Base-by-base conservation (phyloP, 1,140 invertebrate species). In the Drosophila nigrodunni region DNA sequence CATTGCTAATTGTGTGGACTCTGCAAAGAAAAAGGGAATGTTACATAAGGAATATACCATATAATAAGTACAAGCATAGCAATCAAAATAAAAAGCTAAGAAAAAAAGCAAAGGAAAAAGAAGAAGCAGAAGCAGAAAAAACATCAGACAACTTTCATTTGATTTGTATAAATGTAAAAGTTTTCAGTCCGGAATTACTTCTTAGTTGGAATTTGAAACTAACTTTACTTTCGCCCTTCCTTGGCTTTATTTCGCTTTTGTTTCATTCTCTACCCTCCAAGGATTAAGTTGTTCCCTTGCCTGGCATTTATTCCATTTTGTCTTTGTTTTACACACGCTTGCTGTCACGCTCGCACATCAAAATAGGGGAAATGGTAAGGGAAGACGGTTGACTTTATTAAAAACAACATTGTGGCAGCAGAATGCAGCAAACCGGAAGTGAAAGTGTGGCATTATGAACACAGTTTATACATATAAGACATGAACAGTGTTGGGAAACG, bases 131-230 rank as follows among this genome's bases (percentile, higher is more conserved):
- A 30, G 25, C 25, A 30, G 25, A 47, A 30, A 50, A 39, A 62
- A 34, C 61, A 66, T 66, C 61, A 47, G 35, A 47, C 46, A 65
- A 65, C 47, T 64, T 69, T 55, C 65, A 71, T 79, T 68, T 65
- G 74, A 77, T 77, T 79, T 77, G 59, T 67, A 54, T 73, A 68
- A 72, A 73, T 72, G 77, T 62, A 73, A 78, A 87, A 83, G 66
- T 87, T 87, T 80, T 47, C 54, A 49, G 37, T 25, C 34, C 50
- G 49, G 74, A 88, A 83, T 83, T 65, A 62, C 66, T 64, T 83
- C 74, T 81, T 89, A 81, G 78, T 75, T 70, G 67, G 80, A 89
- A 79, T 88, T 89, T 74, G 71, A 85, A 88, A 89, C 68, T 68
- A 67, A 78, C 54, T 89, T 83, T 61, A 43, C 21, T 39, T 11